Evolutionary conservation across 2,797 vertebrate genomes (phyloP), one percentile per base, ranked within the genome.

Genomic region (Sarcoramphus papa): DNA sequence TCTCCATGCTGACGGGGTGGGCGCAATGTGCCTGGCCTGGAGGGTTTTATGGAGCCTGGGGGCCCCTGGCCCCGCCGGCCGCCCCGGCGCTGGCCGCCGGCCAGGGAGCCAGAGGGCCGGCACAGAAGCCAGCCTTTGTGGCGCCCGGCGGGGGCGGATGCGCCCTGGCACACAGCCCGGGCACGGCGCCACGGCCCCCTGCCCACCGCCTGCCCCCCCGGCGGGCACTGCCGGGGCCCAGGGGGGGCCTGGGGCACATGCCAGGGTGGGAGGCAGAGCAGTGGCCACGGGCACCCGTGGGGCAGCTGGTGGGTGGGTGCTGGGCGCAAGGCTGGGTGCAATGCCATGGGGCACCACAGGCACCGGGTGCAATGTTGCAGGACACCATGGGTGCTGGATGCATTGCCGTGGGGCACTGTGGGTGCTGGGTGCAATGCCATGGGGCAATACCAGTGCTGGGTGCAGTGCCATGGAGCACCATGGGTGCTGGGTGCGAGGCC

Each of bases 1-100:
- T 98, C 89, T 99, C 99, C 98, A 99, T 99, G 96, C 72, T 78
- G 72, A 78, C 57, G 63, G 27, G n/a, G 5, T 31, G 88, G n/a
- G 81, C 1, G 11, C 1, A 13, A 6, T 24, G 88, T 10, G 75
- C 30, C 12, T 4, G 2, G 43, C 18, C 12, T 1, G 0, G 7
- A 35, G 79, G 72, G 21, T 85, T 98, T 98, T 98, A 98, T 98
- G 85, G 80, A 93, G 83, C 37, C 27, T 0, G 1, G 47, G 18
- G 48, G 25, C 53, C 37, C 53, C 51, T 0, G 3, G 9, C 14
- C 54, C 79, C 2, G 5, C 53, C 6, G 2, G 60, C 64, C 3
- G 2, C 40, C 25, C 37, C 4, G 0, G 13, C 1, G 0, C 69
- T 69, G 88, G 84, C 30, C 9, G 0, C 33, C 0, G 0, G 84